These are phyloP conservation scores for Botrylloides violaceus DNA, from an alignment of 23 tunicate genomes.

Conservation along the genomic window DNA sequence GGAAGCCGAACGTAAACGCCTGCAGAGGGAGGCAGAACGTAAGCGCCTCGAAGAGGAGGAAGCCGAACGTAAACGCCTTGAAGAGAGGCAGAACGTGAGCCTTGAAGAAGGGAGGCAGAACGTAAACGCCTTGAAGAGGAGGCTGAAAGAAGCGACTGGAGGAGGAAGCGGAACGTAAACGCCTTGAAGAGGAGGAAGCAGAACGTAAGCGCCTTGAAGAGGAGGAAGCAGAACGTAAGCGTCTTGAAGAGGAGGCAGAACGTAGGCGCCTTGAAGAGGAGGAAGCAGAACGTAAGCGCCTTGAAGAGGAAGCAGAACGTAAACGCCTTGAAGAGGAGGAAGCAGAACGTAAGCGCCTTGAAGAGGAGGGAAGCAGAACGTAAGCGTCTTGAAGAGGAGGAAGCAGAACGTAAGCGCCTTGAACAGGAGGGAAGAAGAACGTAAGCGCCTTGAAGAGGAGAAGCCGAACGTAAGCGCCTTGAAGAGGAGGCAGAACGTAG, in stretches of 20 bases:
- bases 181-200: conserved; percentile 5
- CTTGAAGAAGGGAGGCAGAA: background rate
- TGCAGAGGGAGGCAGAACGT: background rate
- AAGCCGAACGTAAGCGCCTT: conserved; percentile 2
- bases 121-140: conserved; percentile 3
- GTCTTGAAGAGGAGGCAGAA: conserved; percentile 2
- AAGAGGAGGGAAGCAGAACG: conserved; percentile 15
- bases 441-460: background rate
- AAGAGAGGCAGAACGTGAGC: background rate
- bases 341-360: background rate
- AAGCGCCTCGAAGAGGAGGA: conserved; percentile 16
- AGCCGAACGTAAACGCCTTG: background rate
- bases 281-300: conserved; percentile 2
- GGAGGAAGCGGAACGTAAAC: conserved; percentile 15
- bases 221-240: conserved; percentile 11
- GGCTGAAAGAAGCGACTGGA: conserved; percentile 1
- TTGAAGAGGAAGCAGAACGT: background rate
- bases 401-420: background rate
- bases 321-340: conserved; percentile 1
- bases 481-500: conserved; percentile 12
- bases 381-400: conserved; percentile 3
- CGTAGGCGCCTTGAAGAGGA: background rate
- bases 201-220: conserved; percentile 6
- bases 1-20: conserved; percentile 4
- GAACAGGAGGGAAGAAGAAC: background rate